phyloP scores from a whole-genome alignment of 1,140 invertebrate genomes.

The Lethrus apterus region DNA sequence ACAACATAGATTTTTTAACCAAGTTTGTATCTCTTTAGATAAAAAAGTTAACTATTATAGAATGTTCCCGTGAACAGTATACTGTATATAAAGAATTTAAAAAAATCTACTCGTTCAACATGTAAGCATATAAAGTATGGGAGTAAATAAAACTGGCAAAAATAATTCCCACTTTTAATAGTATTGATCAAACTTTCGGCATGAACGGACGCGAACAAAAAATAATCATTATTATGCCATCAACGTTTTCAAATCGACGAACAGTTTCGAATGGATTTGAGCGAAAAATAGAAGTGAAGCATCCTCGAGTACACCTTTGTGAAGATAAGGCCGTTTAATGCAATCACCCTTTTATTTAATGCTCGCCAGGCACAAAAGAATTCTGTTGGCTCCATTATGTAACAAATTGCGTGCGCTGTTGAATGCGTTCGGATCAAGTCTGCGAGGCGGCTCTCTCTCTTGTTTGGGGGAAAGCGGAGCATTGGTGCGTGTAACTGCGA shows the following conservation, averaged over 20 bases:
- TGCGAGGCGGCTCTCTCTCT: too few relatives aligned
- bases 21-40: too few relatives aligned
- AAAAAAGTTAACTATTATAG: too few relatives aligned
- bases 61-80: too few relatives aligned
- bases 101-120: too few relatives aligned
- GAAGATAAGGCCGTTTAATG: slow-evolving; percentile 25
- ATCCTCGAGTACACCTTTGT: slow-evolving; percentile 28
- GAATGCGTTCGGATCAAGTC: slow-evolving; percentile 31
- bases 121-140: too few relatives aligned
- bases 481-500: too few relatives aligned
- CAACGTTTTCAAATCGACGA: slow-evolving; percentile 19
- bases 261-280: slow-evolving; percentile 4
- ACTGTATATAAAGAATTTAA: too few relatives aligned
- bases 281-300: slow-evolving; percentile 19
- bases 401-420: slow-evolving; percentile 27
- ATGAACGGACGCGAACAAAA: slow-evolving; percentile 19
- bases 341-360: slow-evolving; percentile 28
- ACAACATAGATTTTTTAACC: too few relatives aligned
- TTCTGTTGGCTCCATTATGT: slow-evolving; percentile 31
- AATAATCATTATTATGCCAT: slow-evolving; percentile 24
- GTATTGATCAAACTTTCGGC: slow-evolving; percentile 27
- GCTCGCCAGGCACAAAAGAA: slow-evolving; percentile 23
- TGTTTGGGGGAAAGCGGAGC: too few relatives aligned
- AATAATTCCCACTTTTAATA: too few relatives aligned
- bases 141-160: too few relatives aligned